Base-by-base conservation (phyloP, 2,888 invertebrate genomes). In the Pasiphila rectangulata region DNA sequence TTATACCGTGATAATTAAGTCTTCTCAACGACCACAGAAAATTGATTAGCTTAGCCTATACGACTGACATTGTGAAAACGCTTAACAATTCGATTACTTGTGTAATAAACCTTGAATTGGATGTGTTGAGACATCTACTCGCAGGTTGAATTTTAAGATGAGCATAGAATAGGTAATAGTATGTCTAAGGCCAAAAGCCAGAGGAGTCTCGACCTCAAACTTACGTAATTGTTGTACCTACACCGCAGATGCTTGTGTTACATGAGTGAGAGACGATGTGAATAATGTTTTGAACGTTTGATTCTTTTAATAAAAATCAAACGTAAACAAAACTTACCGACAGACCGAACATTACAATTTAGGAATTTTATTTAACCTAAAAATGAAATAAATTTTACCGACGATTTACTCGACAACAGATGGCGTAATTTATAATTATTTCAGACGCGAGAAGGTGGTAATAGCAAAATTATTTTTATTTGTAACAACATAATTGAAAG, bases 161-260 rank as follows among this genome's bases (percentile, higher is more conserved):
- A 32, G 17, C 0, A 9, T 32, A 9, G 32, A 17, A 17, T 30
- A 30, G 48, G 27, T 41, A 38, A 9, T 38, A 44, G 27, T 36
- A 30, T 19, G 27, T 51, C 40, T 39, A 44, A 41, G 52, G 55
- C 51, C 47, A 54, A 24, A 54, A 52, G 55, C 44, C 52, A 47
- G 21, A 29, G 32, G 50, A 53, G 53, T 53, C 55, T 46, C 49
- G 55, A 57, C 53, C 55, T 53, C 46, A 46, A 40, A 46, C 25
- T 53, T 49, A 55, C 36, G 51, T 49, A 45, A 24, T 20, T 30
- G 7, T n/a, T 15, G 6, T 29, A 29, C 13, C 29, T 29, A n/a
- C n/a, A n/a, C n/a, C n/a, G n/a, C n/a, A n/a, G n/a, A n/a, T n/a
- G n/a, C n/a, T n/a, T n/a, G n/a, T n/a, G n/a, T n/a, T n/a, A n/a